Evolutionary conservation across 2,797 vertebrate genomes (phyloP).

Genomic region (Steatocranus sp.): DNA sequence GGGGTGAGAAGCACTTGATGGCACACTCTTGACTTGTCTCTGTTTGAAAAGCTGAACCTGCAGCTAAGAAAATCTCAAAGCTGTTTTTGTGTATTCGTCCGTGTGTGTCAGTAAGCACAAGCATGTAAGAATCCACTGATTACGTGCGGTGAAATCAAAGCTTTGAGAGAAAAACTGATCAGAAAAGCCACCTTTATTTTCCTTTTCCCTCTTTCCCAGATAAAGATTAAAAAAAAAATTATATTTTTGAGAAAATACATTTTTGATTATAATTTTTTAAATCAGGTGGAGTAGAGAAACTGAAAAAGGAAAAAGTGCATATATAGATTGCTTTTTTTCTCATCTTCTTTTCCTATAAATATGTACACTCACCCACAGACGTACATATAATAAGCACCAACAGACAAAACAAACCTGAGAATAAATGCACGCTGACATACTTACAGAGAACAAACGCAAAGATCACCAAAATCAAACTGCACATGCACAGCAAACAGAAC

Average conservation of each 20-base stretch:
- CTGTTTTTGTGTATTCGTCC: background rate
- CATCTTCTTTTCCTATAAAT: background rate
- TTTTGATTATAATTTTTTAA: constrained; percentile 26
- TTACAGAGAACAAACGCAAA: background rate
- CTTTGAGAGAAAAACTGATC: constrained; percentile 45
- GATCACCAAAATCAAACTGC: background rate
- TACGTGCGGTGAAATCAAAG: constrained; percentile 35
- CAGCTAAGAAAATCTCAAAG: constrained; percentile 48
- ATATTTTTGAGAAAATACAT: constrained; percentile 30
- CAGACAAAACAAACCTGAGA: background rate
- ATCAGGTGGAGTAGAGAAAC: background rate
- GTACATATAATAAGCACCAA: background rate
- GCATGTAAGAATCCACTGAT: constrained; percentile 46
- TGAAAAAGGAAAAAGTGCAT: background rate
- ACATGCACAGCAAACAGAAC: background rate
- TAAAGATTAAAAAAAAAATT: background rate
- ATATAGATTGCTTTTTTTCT: background rate
- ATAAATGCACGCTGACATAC: constrained; percentile 13
- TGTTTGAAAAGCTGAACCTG: constrained; percentile 49
- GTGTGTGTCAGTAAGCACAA: background rate
- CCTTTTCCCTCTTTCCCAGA: background rate
- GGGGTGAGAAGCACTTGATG: constrained; percentile 27
- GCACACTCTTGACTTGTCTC: constrained; percentile 33
- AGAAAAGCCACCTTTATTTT: constrained; percentile 20
- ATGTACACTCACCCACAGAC: background rate